phyloP scores from a whole-genome alignment of 2,888 invertebrate species.

The Tiliacea aurago region DNA sequence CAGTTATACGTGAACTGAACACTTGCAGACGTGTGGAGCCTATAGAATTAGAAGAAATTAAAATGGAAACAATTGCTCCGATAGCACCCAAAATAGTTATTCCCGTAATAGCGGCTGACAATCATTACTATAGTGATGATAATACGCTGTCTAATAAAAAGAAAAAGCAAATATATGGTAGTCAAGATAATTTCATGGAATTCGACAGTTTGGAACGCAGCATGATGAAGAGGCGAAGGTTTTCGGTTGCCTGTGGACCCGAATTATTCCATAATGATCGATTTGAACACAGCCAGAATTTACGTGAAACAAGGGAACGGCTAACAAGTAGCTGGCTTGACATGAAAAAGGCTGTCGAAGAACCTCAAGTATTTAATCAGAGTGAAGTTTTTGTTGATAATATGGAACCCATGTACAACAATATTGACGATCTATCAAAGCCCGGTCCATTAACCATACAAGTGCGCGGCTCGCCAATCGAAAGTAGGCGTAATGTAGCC shows the following conservation, averaged over 20 bases:
- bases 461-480: slow-evolving; percentile 94
- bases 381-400: slow-evolving; percentile 93
- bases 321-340: slow-evolving; percentile 86
- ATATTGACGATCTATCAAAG: slow-evolving; percentile 82
- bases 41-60: slow-evolving; percentile 76
- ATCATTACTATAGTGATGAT: slow-evolving; percentile 83
- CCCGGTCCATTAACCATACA: slow-evolving; percentile 95
- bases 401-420: slow-evolving; percentile 89
- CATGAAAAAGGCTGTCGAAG: slow-evolving; percentile 76
- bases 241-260: slow-evolving; percentile 83
- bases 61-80: slow-evolving; percentile 76
- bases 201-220: slow-evolving; percentile 85
- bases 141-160: slow-evolving; percentile 74
- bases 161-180: slow-evolving; percentile 73
- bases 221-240: slow-evolving; percentile 79
- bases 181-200: slow-evolving; percentile 76
- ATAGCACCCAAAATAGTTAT: slow-evolving; percentile 86
- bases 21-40: slow-evolving; percentile 84
- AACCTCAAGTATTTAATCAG: slow-evolving; percentile 75
- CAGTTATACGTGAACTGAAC: slow-evolving; percentile 90
- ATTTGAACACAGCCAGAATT: slow-evolving; percentile 70
- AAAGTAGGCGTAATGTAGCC: slow-evolving; percentile 92
- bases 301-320: slow-evolving; percentile 76
- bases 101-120: slow-evolving; percentile 85
- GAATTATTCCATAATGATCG: slow-evolving; percentile 84